These are phyloP conservation scores for Beris chalybata DNA, from an alignment of 2,888 invertebrate genomes.

Conservation along the genomic window DNA sequence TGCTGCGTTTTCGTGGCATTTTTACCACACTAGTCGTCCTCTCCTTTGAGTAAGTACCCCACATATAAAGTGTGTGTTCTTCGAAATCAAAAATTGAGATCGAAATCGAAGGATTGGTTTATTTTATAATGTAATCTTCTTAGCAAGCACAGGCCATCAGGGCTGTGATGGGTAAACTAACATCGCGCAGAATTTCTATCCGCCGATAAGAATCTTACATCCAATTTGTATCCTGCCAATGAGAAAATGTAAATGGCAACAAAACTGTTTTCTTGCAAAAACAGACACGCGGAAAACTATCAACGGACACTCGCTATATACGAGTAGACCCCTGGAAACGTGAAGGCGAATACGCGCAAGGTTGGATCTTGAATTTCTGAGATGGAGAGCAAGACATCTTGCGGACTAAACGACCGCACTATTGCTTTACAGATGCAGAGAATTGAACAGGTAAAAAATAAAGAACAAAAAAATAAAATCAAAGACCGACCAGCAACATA, in stretches of 20 bases:
- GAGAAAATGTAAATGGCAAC: conserved; percentile 23
- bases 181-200: conserved; percentile 17
- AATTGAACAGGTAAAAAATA: too few species aligned
- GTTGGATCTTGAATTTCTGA: too few species aligned
- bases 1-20: neutral
- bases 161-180: neutral
- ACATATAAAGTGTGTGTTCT: neutral
- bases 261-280: too few species aligned
- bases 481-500: conserved; percentile 1
- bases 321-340: too few species aligned
- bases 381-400: too few species aligned
- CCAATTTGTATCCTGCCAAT: conserved; percentile 39
- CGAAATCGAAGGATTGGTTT: conserved; percentile 30
- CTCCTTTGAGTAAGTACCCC: neutral
- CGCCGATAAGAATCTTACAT: conserved; percentile 36
- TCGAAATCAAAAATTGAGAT: conserved; percentile 16
- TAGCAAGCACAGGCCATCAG: neutral
- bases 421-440: too few species aligned
- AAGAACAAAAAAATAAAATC: neutral
- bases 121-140: conserved; percentile 28
- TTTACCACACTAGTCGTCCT: neutral
- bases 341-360: too few species aligned
- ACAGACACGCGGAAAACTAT: too few species aligned
- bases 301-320: too few species aligned
- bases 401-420: too few species aligned